Base-by-base conservation (phyloP, 1,140 invertebrate species). In the Trialeurodes vaporariorum region DNA sequence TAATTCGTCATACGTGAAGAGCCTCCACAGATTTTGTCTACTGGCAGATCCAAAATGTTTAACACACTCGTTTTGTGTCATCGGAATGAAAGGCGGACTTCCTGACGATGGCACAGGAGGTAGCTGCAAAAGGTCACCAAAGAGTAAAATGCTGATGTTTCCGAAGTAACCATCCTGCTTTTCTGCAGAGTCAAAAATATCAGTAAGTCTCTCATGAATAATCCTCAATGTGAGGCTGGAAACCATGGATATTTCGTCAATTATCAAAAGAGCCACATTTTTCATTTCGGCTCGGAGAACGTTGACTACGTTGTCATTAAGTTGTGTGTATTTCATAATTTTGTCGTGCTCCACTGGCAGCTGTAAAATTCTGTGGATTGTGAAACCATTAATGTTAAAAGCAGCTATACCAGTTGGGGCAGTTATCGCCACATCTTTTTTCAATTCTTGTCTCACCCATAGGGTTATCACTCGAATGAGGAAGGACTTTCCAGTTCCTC, bases 221-320 rank as follows among this genome's bases (percentile, higher is more conserved):
- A 71, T 71, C 60, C 69, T 58, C 61, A n/a, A n/a, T 24, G 68
- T 71, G 11, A 76, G 24, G 67, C 76, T 77, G 59, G 75, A 76
- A 67, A 77, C 69, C 76, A 77, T 77, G 22, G 74, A 75, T 59
- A 76, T 68, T 70, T 77, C 73, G 66, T 75, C 73, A 40, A 77
- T 75, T 26, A 76, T 75, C 34, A 76, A 72, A n/a, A n/a, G n/a
- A 61, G 76, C 70, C 61, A 74, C 70, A 40, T 76, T 70, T 68
- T 70, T 49, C 21, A 75, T 62, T 34, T 70, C 63, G 59, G 70
- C 68, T 58, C 74, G 27, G 22, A 75, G 26, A 60, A 65, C 59
- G 72, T 75, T 73, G 21, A 76, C 69, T 34, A 68, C 71, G 40
- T 60, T 64, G 64, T 72, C 70, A 24, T 71, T 73, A 58, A 74